Evolutionary conservation across 2,113 vertebrate species (phyloP).

Genomic region (Oxyruncus cristatus): DNA sequence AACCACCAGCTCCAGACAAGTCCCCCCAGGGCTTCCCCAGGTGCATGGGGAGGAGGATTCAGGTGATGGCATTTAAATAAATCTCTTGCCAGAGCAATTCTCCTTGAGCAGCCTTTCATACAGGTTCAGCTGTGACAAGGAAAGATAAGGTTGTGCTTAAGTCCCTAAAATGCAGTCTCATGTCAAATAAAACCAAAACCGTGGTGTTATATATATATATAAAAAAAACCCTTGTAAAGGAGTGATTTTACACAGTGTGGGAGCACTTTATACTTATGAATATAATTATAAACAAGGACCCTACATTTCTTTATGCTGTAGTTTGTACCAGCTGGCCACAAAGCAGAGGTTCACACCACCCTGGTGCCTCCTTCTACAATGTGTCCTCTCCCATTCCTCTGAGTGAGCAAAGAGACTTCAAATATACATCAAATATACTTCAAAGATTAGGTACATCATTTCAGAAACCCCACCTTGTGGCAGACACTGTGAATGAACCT

Average conservation of each 20-base stretch:
- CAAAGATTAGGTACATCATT: background rate
- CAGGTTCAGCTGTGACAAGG: background rate
- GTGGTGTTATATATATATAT: rapidly evolving
- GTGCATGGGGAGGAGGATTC: background rate
- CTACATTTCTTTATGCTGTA: background rate
- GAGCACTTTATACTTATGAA: background rate
- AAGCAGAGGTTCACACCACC: background rate
- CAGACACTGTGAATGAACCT: background rate
- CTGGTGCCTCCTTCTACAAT: rapidly evolving
- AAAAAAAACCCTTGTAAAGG: background rate
- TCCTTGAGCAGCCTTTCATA: background rate
- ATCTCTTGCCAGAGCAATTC: background rate
- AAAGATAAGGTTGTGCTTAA: background rate
- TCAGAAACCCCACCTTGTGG: background rate
- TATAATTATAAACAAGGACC: background rate
- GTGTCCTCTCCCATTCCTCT: background rate
- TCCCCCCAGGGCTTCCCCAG: background rate
- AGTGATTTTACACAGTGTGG: background rate
- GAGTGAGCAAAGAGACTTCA: background rate
- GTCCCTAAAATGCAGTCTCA: background rate
- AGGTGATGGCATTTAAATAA: background rate
- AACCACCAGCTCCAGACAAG: background rate
- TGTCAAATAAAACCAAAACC: background rate
- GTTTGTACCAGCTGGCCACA: background rate
- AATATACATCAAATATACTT: background rate